These are phyloP conservation scores for Leptothorax acervorum DNA, from an alignment of 2,888 invertebrate species.

Conservation along the genomic window DNA sequence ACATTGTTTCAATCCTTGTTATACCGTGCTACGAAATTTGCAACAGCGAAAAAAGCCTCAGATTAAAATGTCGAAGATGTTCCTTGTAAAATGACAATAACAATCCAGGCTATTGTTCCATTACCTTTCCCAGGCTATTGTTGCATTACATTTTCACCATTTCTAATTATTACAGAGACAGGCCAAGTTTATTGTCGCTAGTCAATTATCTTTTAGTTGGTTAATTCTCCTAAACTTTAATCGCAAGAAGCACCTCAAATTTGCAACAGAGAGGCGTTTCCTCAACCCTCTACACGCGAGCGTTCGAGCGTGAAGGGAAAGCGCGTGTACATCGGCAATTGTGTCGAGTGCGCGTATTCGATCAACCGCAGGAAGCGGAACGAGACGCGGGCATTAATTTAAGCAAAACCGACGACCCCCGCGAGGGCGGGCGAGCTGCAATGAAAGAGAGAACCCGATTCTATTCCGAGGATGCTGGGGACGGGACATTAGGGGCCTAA, in stretches of 20 bases:
- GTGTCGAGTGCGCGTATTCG: slow-evolving; percentile 8
- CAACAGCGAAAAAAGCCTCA: background rate
- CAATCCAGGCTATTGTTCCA: background rate
- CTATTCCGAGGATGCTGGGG: slow-evolving; percentile 51
- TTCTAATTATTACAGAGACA: background rate
- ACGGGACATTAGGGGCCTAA: slow-evolving; percentile 70
- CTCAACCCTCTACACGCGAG: background rate
- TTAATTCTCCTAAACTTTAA: background rate
- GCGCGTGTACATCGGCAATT: background rate
- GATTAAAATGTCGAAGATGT: background rate
- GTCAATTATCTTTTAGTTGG: background rate
- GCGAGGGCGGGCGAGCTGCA: background rate
- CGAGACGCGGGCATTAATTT: slow-evolving; percentile 42
- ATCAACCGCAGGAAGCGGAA: slow-evolving; percentile 29
- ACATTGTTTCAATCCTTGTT: slow-evolving; percentile 39
- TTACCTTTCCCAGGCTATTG: background rate
- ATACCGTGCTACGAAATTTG: slow-evolving; percentile 31
- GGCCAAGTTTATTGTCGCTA: background rate
- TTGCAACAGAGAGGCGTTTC: background rate
- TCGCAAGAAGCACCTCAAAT: background rate
- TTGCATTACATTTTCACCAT: background rate
- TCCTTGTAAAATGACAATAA: background rate
- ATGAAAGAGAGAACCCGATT: slow-evolving; percentile 48
- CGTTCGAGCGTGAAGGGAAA: background rate
- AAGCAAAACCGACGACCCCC: slow-evolving; percentile 11